Base-by-base conservation (phyloP, 2,113 vertebrate genomes). In the Girardinichthys multiradiatus region DNA sequence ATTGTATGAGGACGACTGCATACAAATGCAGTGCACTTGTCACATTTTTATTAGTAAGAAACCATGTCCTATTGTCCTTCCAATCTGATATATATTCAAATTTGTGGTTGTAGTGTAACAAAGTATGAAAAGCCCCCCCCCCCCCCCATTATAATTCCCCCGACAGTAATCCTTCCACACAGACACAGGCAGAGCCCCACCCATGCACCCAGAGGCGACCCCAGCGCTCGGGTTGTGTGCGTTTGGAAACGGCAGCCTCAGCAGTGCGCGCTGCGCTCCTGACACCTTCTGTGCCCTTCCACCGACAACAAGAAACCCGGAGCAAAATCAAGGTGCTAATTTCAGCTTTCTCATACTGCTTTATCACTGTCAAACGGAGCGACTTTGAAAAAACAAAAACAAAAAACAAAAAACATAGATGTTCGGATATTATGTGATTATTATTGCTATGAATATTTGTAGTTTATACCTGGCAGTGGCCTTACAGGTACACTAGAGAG, bases 201-300 rank as follows among this genome's bases (percentile, higher is more conserved):
- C 86, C 87, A 86, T 87, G 86, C 89, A 88, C 89, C 81, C 85
- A 71, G 80, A 87, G 84, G 78, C 88, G 79, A 90, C 90, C 87
- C 84, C 68, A 17, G 64, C 74, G 84, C 82, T 64, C 59, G 68
- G 76, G 76, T 45, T 72, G 72, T 54, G 74, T 31, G 82, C 73
- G 81, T 80, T 82, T 76, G 80, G 80, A 88, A 91, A 85, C 71
- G 78, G 86, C 86, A 86, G 81, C 76, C 82, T 91, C 87, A 91
- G 88, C 89, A 89, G 83, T 63, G 88, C 77, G 86, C 81, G 85
- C 87, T 83, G 86, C 79, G 87, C 88, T 86, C 68, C 85, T 82
- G 80, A 89, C 90, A 91, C 89, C 88, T 88, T 75, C 83, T 82
- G 88, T 86, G 89, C 87, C 87, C 89, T 88, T 87, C 84, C 81